A percentile compares a stretch with the other conserved stretches of the same genome.
Evolutionary conservation across 1,140 invertebrate species (phyloP).

Genomic region (Drosophila suzukii): DNA sequence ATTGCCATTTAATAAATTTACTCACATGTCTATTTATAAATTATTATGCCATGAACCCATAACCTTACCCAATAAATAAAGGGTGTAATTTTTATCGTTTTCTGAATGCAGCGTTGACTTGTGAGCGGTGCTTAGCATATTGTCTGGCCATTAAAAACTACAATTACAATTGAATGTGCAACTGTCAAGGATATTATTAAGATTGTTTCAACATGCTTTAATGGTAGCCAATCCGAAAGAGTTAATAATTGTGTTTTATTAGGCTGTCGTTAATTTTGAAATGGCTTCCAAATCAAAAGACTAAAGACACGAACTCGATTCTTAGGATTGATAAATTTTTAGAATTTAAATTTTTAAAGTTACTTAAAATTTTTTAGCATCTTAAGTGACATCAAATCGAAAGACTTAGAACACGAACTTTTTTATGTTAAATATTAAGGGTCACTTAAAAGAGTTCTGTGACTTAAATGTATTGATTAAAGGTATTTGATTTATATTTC

Average conservation of each 20-base stretch:
- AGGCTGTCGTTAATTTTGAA: too few species aligned
- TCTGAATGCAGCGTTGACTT: conserved; percentile 14
- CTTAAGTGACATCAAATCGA: neutral
- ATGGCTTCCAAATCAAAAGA: neutral
- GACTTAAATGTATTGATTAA: neutral
- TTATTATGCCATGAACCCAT: conserved; percentile 59
- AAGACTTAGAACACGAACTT: conserved; percentile 30
- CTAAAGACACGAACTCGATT: conserved; percentile 23
- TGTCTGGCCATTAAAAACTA: conserved; percentile 7
- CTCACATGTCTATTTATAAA: conserved; percentile 75
- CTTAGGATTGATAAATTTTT: too few species aligned
- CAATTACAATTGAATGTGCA: conserved; percentile 20
- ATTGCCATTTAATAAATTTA: conserved; percentile 77
- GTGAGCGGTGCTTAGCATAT: conserved; percentile 18
- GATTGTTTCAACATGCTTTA: neutral
- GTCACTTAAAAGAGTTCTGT: too few species aligned
- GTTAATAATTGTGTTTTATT: too few species aligned
- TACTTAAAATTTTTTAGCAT: too few species aligned
- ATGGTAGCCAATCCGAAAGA: too few species aligned
- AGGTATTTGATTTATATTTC: neutral
- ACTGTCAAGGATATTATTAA: neutral
- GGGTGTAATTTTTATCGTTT: conserved; percentile 43
- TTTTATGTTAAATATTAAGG: neutral
- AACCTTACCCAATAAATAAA: conserved; percentile 59
- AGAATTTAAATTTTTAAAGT: too few species aligned